These are phyloP conservation scores for Eupithecia vulgata DNA, from an alignment of 2,888 invertebrate species.

Conservation along the genomic window DNA sequence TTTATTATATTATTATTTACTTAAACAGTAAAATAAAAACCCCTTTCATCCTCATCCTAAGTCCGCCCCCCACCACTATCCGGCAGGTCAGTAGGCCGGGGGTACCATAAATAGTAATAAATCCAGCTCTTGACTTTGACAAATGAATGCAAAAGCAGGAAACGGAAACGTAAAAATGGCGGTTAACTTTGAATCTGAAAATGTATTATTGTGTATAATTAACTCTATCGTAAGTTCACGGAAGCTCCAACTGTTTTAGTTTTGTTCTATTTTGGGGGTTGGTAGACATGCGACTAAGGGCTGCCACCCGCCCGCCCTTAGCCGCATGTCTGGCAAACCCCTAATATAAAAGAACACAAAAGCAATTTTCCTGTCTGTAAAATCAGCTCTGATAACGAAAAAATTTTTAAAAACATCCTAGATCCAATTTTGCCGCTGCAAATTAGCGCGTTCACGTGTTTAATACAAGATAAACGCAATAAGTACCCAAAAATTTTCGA, in stretches of 20 bases:
- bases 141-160: conserved; percentile 60
- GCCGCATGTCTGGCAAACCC: too few relatives aligned
- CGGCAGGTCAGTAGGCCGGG: conserved; percentile 60
- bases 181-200: conserved; percentile 34
- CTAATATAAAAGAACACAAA: too few relatives aligned
- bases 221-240: conserved; percentile 9
- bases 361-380: too few relatives aligned
- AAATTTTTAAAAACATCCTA: too few relatives aligned
- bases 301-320: too few relatives aligned
- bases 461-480: too few relatives aligned
- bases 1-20: too few relatives aligned
- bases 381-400: too few relatives aligned
- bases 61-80: conserved; percentile 40
- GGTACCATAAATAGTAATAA: conserved; percentile 66
- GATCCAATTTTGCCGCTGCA: too few relatives aligned
- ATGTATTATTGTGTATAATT: conserved; percentile 31
- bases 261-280: not conserved
- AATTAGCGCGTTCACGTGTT: too few relatives aligned
- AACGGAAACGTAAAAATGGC: conserved; percentile 47
- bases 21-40: not conserved
- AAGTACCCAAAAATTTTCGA: too few relatives aligned
- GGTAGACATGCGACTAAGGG: not conserved
- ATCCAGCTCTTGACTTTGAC: conserved; percentile 68
- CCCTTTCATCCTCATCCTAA: conserved; percentile 22
- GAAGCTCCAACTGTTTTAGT: conserved; percentile 4